Percentiles rank a stretch among this genome's conserved stretches.
These are phyloP conservation scores for Gasteruption jaculator DNA, from an alignment of 2,888 invertebrate species.

Conservation along the genomic window DNA sequence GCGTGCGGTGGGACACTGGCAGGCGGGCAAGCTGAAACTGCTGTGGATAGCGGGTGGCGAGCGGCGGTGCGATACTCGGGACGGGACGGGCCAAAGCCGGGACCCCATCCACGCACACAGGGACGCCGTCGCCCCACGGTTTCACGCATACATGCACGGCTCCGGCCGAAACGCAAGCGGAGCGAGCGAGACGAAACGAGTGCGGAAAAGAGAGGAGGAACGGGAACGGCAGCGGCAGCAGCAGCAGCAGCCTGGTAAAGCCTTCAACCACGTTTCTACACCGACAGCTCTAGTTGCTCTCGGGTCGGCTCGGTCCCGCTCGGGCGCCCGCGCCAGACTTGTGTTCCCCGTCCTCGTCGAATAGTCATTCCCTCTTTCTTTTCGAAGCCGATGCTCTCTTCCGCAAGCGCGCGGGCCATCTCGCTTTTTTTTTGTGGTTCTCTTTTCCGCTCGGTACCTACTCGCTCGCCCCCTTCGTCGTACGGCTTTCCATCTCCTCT, in stretches of 20 bases:
- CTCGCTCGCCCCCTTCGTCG: constrained; percentile 16
- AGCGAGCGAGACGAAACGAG: not conserved
- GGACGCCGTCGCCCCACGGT: constrained; percentile 13
- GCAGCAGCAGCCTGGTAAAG: constrained; percentile 23
- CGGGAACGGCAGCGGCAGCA: constrained; percentile 20
- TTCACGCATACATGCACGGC: constrained; percentile 14
- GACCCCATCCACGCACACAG: constrained; percentile 27
- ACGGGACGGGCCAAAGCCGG: constrained; percentile 41
- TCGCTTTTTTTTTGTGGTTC: constrained; percentile 18
- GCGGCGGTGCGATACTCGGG: constrained; percentile 41
- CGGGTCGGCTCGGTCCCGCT: constrained; percentile 34
- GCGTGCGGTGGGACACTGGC: constrained; percentile 51
- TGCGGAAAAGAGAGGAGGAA: constrained; percentile 9
- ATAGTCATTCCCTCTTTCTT: constrained; percentile 5
- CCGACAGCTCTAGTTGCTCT: constrained; percentile 31
- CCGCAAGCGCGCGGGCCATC: constrained; percentile 28
- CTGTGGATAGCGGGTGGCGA: constrained; percentile 42
- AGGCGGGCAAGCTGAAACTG: constrained; percentile 34
- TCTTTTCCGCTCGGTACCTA: constrained; percentile 9
- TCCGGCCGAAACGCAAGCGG: not conserved
- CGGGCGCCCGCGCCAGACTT: constrained; percentile 25
- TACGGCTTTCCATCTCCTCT: constrained; percentile 20
- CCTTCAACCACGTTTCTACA: constrained; percentile 37
- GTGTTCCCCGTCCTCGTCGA: constrained; percentile 21
- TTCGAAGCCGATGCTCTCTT: constrained; percentile 30